Base-by-base conservation (phyloP, 1,140 invertebrate genomes). In the Drosophila watanabei region DNA sequence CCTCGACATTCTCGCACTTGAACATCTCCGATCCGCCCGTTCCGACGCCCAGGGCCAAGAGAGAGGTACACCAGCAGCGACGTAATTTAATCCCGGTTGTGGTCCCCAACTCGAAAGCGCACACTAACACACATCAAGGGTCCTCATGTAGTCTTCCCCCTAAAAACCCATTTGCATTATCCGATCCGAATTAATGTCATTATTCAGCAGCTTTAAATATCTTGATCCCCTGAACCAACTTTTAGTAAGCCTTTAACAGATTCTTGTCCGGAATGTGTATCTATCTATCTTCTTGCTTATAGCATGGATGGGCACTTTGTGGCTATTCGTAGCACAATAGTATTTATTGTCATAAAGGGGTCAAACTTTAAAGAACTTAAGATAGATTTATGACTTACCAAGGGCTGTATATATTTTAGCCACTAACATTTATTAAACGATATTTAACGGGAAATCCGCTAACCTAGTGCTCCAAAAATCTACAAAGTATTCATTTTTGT, bases 1-100 rank as follows among this genome's bases (percentile, higher is more conserved):
- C 85, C 30, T 92, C 91, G 10, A 78, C 85, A 41, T 92, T 92
- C 30, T 92, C 91, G 20, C 91, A 92, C 18, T 56, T 87, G 20
- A 90, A 91, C 64, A 43, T 81, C 62, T 80, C 86, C 54, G 86
- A 91, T 58, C 52, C 79, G 68, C 91, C 92, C 35, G 78, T 93
- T 75, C 92, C 92, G 48, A 87, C 83, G 39, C 92, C 91, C 35
- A 77, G 92, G 39, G 73, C 79, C 58, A 93, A 93, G 79, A 92
- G 92, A 93, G 92, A 93, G 87, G 89, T 92, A 92, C 89, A 82
- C 52, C 63, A 82, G 79, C 79, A 58, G 79, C 79, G 86, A 41
- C 69, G 70, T 51, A 82, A 86, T 54, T 71, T 79, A 28, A 57
- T 73, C 71, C 79, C 54, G 85, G 85, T 89, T 89, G 64, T 78